These are phyloP conservation scores for Mormyrus lacerda DNA, from an alignment of 2,113 vertebrate species.

Conservation along the genomic window DNA sequence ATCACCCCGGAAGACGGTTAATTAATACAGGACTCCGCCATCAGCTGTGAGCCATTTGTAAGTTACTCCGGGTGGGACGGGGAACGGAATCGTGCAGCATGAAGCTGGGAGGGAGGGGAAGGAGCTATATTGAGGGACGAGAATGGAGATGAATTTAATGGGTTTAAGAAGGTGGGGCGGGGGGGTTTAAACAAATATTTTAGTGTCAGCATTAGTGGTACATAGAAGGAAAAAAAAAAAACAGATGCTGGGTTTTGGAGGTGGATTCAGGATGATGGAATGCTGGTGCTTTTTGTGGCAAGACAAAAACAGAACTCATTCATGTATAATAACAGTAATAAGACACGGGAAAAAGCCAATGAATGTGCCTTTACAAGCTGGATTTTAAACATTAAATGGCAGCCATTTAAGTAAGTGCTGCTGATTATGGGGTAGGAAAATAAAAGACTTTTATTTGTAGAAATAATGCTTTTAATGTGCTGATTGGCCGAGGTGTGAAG, in stretches of 20 bases:
- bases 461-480: not conserved
- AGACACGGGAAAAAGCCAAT: not conserved
- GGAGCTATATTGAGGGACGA: not conserved
- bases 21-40: not conserved
- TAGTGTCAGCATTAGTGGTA: not conserved
- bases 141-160: not conserved
- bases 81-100: not conserved
- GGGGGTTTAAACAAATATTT: not conserved
- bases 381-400: not conserved
- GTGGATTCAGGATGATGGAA: not conserved
- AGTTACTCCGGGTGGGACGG: not conserved
- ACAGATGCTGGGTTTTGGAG: not conserved
- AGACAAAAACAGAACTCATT: not conserved
- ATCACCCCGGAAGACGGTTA: not conserved
- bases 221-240: not conserved
- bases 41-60: not conserved
- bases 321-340: not conserved
- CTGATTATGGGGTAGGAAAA: not conserved
- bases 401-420: not conserved
- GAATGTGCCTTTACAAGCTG: not conserved
- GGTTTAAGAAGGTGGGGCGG: not conserved
- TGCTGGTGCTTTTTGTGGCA: not conserved
- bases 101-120: not conserved
- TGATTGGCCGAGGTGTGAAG: not conserved
- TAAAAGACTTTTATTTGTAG: not conserved